A percentile compares a stretch with the other conserved stretches of the same genome.
These are phyloP conservation scores for Plagodis pulveraria DNA, from an alignment of 2,888 invertebrate species.

Conservation along the genomic window DNA sequence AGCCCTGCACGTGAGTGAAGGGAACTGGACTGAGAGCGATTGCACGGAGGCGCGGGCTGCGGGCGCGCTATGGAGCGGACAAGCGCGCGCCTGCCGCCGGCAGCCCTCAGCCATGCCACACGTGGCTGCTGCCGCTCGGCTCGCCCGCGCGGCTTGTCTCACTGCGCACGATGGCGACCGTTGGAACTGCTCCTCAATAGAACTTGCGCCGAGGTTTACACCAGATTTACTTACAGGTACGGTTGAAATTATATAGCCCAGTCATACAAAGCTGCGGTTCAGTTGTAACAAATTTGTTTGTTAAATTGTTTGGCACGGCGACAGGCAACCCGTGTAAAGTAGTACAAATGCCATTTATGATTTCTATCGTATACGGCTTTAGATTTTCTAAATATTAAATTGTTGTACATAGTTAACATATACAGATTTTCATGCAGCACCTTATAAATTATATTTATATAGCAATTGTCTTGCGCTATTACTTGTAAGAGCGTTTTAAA, in stretches of 20 bases:
- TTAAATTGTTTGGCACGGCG: no score
- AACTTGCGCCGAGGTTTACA: constrained; percentile 88
- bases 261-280: not conserved
- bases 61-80: constrained; percentile 85
- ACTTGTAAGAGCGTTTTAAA: no score
- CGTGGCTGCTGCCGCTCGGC: constrained; percentile 89
- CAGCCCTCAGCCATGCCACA: constrained; percentile 89
- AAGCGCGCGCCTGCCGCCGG: constrained; percentile 87
- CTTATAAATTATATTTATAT: no score
- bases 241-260: not conserved
- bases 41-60: constrained; percentile 71
- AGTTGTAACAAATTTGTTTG: no score
- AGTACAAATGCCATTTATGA: no score
- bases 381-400: no score
- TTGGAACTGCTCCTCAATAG: constrained; percentile 94
- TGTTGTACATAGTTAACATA: no score
- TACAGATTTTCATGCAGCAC: no score
- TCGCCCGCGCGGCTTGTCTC: constrained; percentile 89
- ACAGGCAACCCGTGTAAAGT: no score
- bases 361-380: no score
- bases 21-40: constrained; percentile 78
- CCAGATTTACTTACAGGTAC: constrained; percentile 91
- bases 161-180: constrained; percentile 88
- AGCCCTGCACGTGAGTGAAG: constrained; percentile 72
- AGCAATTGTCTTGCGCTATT: no score